Evolutionary conservation across 2,797 vertebrate genomes (phyloP).

Genomic region (Cuniculus paca): DNA sequence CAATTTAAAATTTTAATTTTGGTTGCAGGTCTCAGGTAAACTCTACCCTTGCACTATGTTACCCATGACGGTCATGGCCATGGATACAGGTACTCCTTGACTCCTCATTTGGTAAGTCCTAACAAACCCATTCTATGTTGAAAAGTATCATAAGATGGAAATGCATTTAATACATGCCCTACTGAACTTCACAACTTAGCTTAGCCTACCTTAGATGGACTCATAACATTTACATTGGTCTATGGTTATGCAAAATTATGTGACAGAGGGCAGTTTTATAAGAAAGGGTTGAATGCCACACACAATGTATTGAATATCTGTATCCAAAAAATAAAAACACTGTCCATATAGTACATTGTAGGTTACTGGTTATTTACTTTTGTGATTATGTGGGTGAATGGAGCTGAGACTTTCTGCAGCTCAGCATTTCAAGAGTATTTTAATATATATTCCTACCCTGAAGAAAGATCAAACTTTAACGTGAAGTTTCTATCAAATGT

Average conservation of each 20-base stretch:
- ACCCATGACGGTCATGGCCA: background rate
- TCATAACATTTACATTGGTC: background rate
- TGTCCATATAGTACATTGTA: background rate
- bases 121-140: background rate
- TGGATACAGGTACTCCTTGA: background rate
- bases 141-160: background rate
- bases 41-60: background rate
- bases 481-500: background rate
- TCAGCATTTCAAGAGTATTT: background rate
- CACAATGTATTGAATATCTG: background rate
- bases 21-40: slow-evolving; percentile 40
- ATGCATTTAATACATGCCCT: background rate
- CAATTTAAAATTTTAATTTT: background rate
- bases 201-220: background rate
- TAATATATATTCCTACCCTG: background rate
- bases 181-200: background rate
- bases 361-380: background rate
- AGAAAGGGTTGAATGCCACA: background rate
- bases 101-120: background rate
- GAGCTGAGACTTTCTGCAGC: background rate
- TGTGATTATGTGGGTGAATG: background rate
- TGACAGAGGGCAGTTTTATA: background rate
- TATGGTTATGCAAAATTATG: background rate
- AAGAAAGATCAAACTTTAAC: background rate
- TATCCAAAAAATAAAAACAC: background rate